Evolutionary conservation across 2,113 vertebrate genomes (phyloP).

Genomic region (Lontra canadensis): DNA sequence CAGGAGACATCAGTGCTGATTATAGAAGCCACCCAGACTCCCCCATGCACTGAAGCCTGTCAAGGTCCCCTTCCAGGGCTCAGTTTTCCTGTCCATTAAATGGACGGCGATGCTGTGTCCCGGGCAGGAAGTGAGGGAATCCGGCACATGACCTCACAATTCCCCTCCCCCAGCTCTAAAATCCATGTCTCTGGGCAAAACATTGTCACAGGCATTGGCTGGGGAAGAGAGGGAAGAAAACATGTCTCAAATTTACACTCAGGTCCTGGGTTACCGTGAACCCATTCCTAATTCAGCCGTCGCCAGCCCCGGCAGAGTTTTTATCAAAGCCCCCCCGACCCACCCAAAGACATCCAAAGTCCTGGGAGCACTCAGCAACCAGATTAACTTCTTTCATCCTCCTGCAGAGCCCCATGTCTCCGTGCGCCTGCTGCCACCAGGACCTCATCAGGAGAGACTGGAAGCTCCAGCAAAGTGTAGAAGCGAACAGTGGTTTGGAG

Average conservation of each 20-base stretch:
- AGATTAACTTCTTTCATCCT: background rate
- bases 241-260: background rate
- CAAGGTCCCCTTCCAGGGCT: background rate
- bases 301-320: background rate
- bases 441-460: background rate
- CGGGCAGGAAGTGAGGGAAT: background rate
- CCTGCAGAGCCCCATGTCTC: background rate
- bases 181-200: background rate
- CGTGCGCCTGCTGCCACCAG: background rate
- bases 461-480: background rate
- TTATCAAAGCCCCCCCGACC: background rate
- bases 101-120: background rate
- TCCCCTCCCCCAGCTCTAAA: background rate
- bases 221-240: background rate
- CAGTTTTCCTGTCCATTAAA: background rate
- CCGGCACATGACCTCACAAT: background rate
- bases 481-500: background rate
- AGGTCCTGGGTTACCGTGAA: background rate
- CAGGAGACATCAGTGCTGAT: background rate
- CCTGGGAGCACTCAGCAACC: background rate
- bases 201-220: background rate
- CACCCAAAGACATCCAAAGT: background rate
- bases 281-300: background rate
- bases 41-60: background rate
- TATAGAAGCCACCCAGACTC: background rate